phyloP scores from a whole-genome alignment of 23 tunicate species.

The Ascidia mentula region DNA sequence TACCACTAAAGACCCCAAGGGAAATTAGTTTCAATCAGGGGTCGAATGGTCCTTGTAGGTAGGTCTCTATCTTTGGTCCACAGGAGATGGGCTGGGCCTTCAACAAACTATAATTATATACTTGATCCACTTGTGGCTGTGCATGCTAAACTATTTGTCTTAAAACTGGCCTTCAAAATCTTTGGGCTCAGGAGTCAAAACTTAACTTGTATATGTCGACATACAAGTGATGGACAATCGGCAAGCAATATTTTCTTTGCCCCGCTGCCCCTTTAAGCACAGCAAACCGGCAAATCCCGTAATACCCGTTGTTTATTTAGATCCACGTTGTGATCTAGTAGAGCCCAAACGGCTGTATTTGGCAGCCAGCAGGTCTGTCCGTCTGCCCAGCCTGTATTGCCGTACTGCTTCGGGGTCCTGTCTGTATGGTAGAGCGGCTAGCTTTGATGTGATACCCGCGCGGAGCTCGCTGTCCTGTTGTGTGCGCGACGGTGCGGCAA shows the following conservation, averaged over 20 bases:
- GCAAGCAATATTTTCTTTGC: neutral
- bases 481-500: conserved; percentile 1
- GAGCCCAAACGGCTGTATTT: neutral
- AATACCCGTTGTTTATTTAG: conserved; percentile 6
- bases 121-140: too few species aligned
- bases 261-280: neutral
- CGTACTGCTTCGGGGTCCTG: conserved; percentile 5
- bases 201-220: too few species aligned
- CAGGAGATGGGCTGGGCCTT: too few species aligned
- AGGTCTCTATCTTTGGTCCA: too few species aligned
- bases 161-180: too few species aligned
- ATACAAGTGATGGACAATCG: too few species aligned
- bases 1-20: too few species aligned
- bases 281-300: conserved; percentile 1
- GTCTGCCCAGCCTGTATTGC: neutral
- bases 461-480: neutral
- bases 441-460: neutral
- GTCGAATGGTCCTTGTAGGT: too few species aligned
- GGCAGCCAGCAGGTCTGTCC: neutral
- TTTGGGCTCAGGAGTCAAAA: too few species aligned
- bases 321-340: neutral
- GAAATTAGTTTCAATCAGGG: too few species aligned
- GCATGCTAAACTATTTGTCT: too few species aligned
- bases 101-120: too few species aligned
- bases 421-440: neutral